Conservation (phyloP, 2,888 invertebrate species). For the Ptychoptera albimana region DNA sequence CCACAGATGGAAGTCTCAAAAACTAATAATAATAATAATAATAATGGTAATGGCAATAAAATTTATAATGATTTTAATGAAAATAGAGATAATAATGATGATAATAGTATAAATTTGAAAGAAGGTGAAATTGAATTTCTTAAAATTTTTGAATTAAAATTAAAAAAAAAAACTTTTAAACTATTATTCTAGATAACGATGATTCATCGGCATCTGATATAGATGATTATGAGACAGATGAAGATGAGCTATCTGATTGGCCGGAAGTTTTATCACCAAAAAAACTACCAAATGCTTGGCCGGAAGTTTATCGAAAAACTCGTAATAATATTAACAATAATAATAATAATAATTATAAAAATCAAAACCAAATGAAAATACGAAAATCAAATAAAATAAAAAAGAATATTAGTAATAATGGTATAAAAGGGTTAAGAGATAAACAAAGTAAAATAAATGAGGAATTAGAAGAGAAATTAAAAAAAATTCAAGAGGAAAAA, state of each 20-base stretch:
- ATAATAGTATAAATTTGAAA: not conserved
- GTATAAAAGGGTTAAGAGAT: not conserved
- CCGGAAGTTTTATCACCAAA: not conserved
- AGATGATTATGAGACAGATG: not conserved
- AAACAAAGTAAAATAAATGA: not conserved
- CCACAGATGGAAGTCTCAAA: too few relatives aligned
- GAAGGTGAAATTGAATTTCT: too few relatives aligned
- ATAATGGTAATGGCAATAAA: not conserved
- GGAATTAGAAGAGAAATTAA: not conserved
- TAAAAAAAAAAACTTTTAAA: not conserved
- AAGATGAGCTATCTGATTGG: not conserved
- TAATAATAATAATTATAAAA: too few relatives aligned
- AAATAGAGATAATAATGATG: not conserved
- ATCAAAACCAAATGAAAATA: too few relatives aligned
- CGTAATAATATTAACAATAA: too few relatives aligned
- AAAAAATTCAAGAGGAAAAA: not conserved
- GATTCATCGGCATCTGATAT: not conserved
- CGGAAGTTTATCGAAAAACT: not conserved
- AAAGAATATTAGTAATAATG: too few relatives aligned
- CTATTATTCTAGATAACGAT: not conserved
- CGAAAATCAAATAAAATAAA: too few relatives aligned
- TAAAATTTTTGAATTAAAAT: not conserved
- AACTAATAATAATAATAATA: not conserved
- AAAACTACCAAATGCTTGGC: not conserved
- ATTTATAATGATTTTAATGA: not conserved